A percentile compares a stretch with the other conserved stretches of the same genome.
Evolutionary conservation across 2,113 vertebrate genomes (phyloP).

Genomic region (Chelonoidis abingdonii): DNA sequence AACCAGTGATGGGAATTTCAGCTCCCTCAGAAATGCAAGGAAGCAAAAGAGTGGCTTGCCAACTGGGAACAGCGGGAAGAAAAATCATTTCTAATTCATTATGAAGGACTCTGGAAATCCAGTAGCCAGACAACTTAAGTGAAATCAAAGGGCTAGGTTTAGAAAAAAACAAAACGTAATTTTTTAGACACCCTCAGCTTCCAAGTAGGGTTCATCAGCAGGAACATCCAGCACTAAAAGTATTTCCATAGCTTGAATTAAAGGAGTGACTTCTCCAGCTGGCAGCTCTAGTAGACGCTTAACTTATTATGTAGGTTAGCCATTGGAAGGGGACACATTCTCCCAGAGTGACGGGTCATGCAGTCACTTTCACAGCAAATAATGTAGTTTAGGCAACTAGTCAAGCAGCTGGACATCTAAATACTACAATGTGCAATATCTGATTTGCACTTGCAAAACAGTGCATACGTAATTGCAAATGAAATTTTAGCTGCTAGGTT

Average conservation of each 20-base stretch:
- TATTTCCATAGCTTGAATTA: background rate
- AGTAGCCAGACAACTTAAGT: background rate
- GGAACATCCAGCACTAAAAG: background rate
- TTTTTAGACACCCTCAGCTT: background rate
- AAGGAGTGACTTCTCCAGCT: constrained; percentile 24
- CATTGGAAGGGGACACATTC: constrained; percentile 20
- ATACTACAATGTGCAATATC: background rate
- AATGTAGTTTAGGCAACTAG: background rate
- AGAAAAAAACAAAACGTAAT: background rate
- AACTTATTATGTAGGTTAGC: background rate
- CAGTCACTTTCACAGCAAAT: constrained; percentile 4
- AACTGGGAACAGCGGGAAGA: background rate
- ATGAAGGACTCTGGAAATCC: background rate
- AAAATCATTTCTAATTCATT: background rate
- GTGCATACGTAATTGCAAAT: background rate
- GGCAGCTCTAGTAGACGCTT: background rate
- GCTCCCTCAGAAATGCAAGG: background rate
- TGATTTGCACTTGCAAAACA: background rate
- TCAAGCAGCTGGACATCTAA: background rate
- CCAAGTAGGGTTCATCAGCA: background rate
- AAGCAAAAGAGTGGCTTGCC: background rate
- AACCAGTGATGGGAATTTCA: background rate
- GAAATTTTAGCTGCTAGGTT: background rate
- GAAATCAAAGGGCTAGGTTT: constrained; percentile 38
- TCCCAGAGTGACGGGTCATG: background rate